Evolutionary conservation across 2,888 invertebrate genomes (phyloP).

Genomic region (Hedychridium roseum): DNA sequence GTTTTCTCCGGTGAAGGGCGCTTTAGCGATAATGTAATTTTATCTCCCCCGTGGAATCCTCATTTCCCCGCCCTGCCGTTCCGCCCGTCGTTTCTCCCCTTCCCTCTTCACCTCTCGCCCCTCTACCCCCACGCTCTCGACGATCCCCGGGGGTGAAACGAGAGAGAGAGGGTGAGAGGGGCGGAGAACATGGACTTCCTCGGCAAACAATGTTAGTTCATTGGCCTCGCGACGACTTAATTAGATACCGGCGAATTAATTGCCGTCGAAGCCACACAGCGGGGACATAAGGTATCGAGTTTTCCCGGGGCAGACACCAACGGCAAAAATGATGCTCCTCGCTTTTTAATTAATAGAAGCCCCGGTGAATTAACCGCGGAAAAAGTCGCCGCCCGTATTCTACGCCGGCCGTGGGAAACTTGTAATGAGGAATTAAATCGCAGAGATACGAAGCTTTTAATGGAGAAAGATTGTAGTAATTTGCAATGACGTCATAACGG

Average conservation of each 20-base stretch:
- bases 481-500: no score
- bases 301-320: no score
- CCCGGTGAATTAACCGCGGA: constrained; percentile 35
- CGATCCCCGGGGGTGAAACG: not conserved
- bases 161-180: constrained; percentile 1
- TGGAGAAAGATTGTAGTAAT: no score
- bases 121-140: not conserved
- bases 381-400: constrained; percentile 39
- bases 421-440: no score
- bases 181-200: constrained; percentile 30
- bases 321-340: no score
- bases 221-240: constrained; percentile 39
- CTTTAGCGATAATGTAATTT: constrained; percentile 63
- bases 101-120: not conserved
- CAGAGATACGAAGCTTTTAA: no score
- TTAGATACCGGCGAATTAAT: constrained; percentile 31
- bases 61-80: constrained; percentile 13
- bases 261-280: not conserved
- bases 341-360: not conserved
- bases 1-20: constrained; percentile 44
- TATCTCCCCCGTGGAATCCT: constrained; percentile 41
- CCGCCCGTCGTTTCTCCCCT: constrained; percentile 11
- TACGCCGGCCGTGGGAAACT: no score
- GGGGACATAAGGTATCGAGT: no score
- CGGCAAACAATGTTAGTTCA: constrained; percentile 43